Conservation (phyloP, 1,140 invertebrate species). For the Zaprionus lachaisei region DNA sequence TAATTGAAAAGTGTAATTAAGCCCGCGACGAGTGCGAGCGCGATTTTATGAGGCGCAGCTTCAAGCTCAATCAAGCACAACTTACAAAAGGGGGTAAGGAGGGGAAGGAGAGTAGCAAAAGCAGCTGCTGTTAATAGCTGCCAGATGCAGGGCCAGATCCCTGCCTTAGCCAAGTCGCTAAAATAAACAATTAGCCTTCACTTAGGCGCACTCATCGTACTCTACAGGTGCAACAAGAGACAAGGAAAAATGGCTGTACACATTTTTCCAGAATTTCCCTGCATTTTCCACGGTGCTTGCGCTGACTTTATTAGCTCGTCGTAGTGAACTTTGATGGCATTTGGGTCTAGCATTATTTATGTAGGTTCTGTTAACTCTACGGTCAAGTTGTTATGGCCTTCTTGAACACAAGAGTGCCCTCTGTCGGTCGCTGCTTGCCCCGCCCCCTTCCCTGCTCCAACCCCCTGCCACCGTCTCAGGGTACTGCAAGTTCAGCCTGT, state of each 20-base stretch:
- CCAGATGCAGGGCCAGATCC: conserved; percentile 33
- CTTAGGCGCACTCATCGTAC: background rate
- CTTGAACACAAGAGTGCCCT: background rate
- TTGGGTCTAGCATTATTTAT: conserved; percentile 2
- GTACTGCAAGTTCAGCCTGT: conserved; percentile 17
- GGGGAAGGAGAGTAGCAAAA: background rate
- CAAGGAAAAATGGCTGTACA: background rate
- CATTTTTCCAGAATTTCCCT: background rate
- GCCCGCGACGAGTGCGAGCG: conserved; percentile 37
- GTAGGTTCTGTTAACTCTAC: conserved; percentile 16
- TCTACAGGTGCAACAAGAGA: background rate
- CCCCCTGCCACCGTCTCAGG: background rate
- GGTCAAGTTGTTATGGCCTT: conserved; percentile 9
- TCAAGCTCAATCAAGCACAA: conserved; percentile 71
- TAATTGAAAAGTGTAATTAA: conserved; percentile 81
- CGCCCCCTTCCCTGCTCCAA: background rate
- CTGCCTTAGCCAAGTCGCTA: background rate
- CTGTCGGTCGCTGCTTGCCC: background rate
- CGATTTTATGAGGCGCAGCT: conserved; percentile 71
- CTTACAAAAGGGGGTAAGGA: background rate
- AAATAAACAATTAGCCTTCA: background rate
- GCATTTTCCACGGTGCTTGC: background rate
- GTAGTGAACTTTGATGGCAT: conserved; percentile 6
- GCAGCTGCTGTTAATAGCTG: conserved; percentile 63
- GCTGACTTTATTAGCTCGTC: background rate